Evolutionary conservation across 2,888 invertebrate species (phyloP).

Genomic region (Lepeophtheirus nordmannii): DNA sequence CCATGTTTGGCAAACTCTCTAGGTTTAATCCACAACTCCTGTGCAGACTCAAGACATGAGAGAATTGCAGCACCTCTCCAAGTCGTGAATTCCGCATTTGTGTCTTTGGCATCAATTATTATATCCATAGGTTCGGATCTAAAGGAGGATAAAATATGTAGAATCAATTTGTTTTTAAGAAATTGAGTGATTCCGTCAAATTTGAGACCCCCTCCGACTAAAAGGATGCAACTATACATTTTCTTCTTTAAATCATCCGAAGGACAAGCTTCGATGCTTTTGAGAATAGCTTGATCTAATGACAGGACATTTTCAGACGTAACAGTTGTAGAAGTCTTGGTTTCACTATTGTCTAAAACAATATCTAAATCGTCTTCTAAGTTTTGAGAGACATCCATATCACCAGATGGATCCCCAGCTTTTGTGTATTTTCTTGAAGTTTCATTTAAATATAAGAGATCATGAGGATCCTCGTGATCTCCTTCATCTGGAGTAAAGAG

Average conservation of each 20-base stretch:
- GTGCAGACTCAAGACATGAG: constrained; percentile 78
- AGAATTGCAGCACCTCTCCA: constrained; percentile 92
- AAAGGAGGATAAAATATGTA: constrained; percentile 40
- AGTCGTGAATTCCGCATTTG: constrained; percentile 71
- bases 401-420: constrained; percentile 37
- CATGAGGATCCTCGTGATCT: constrained; percentile 83
- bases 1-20: constrained; percentile 73
- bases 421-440: constrained; percentile 42
- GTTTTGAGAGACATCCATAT: constrained; percentile 32
- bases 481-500: constrained; percentile 38
- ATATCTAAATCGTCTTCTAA: constrained; percentile 50
- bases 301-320: constrained; percentile 50
- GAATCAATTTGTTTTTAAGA: constrained; percentile 67
- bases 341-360: constrained; percentile 45
- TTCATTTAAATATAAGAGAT: constrained; percentile 76
- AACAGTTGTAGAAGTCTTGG: constrained; percentile 39
- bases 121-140: constrained; percentile 61
- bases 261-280: constrained; percentile 75
- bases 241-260: constrained; percentile 76
- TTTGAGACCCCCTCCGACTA: constrained; percentile 82
- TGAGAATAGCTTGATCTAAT: constrained; percentile 73
- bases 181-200: constrained; percentile 66
- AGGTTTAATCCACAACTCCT: constrained; percentile 75
- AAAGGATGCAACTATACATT: constrained; percentile 80
- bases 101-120: constrained; percentile 74